Evolutionary conservation across 2,797 vertebrate genomes (phyloP).

Genomic region (Menidia menidia): DNA sequence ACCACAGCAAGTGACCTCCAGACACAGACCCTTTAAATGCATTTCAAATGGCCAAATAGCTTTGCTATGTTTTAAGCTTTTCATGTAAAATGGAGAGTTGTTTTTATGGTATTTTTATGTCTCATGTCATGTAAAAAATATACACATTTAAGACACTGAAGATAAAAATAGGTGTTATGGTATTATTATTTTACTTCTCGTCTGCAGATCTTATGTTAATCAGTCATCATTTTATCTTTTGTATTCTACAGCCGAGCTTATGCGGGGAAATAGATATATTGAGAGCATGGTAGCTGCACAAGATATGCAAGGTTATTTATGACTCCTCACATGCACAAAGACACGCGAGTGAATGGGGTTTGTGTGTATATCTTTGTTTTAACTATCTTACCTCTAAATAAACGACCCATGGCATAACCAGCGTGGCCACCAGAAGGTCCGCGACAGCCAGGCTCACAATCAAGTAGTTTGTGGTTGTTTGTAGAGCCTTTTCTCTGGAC

Average conservation of each 20-base stretch:
- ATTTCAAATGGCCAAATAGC: neutral
- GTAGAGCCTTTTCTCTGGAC: slow-evolving; percentile 94
- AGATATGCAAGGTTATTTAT: slow-evolving; percentile 6
- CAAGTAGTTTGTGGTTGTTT: slow-evolving; percentile 99
- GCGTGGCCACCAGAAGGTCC: slow-evolving; percentile 94
- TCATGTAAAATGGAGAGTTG: neutral
- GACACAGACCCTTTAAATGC: slow-evolving; percentile 23
- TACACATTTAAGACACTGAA: neutral
- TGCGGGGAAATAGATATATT: neutral
- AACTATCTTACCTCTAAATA: slow-evolving; percentile 88
- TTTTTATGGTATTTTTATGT: neutral
- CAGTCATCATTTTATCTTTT: neutral
- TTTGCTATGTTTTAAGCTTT: slow-evolving; percentile 5
- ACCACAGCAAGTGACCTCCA: slow-evolving; percentile 35
- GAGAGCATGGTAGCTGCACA: slow-evolving; percentile 2
- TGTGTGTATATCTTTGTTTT: neutral
- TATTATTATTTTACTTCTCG: neutral
- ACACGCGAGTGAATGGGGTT: neutral
- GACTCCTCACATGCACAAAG: slow-evolving; percentile 5
- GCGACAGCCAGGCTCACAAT: slow-evolving; percentile 97
- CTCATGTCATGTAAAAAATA: neutral
- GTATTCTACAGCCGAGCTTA: slow-evolving; percentile 2
- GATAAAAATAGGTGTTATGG: neutral
- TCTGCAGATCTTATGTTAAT: neutral
- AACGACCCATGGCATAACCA: slow-evolving; percentile 98